phyloP scores from a whole-genome alignment of 2,113 vertebrate genomes.

The Chionodraco myersi region DNA sequence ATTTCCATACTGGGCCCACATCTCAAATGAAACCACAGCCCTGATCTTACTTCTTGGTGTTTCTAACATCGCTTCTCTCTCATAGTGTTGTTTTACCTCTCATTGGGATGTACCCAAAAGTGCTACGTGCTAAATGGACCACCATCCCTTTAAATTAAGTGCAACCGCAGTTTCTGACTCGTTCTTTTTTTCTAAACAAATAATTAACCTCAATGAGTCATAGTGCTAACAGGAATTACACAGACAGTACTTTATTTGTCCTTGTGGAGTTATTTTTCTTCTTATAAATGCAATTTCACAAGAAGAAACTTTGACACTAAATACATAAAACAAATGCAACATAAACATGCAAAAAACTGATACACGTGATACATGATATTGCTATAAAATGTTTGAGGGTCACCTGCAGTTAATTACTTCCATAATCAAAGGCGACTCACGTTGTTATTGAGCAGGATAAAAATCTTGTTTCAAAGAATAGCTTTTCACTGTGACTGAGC shows the following conservation, averaged over 20 bases:
- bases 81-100: background rate
- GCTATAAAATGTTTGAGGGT: background rate
- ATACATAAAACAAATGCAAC: background rate
- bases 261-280: background rate
- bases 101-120: constrained; percentile 8
- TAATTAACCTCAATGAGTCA: constrained; percentile 27
- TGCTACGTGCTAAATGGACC: constrained; percentile 8
- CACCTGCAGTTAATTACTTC: constrained; percentile 8
- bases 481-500: background rate
- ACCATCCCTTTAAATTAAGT: constrained; percentile 6
- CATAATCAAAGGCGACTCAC: background rate
- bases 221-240: background rate
- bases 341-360: background rate
- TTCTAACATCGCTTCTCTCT: background rate
- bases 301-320: background rate
- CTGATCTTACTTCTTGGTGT: background rate
- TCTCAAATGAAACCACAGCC: background rate
- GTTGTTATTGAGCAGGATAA: background rate
- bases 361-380: constrained; percentile 4
- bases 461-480: constrained; percentile 9
- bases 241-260: background rate
- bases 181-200: constrained; percentile 1
- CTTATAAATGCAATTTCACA: background rate
- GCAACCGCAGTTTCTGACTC: constrained; percentile 15
- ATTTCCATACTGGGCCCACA: background rate